Evolutionary conservation across 2,797 vertebrate species (phyloP).

Genomic region (Pangasius mekongensis): DNA sequence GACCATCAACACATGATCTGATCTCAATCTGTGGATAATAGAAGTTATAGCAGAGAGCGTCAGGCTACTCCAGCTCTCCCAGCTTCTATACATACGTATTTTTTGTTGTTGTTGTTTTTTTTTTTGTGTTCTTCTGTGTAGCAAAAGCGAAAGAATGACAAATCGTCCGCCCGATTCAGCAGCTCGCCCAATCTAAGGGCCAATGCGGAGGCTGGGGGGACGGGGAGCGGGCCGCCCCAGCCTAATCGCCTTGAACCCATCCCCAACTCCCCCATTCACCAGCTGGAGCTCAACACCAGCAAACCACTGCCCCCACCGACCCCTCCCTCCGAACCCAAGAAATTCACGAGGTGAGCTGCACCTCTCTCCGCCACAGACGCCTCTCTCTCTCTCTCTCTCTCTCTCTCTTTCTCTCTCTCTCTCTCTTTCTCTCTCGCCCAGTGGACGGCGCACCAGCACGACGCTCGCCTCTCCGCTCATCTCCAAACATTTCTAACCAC

Average conservation of each 20-base stretch:
- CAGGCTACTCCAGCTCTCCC: conserved; percentile 34
- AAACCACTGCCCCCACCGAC: conserved; percentile 95
- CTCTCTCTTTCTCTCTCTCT: conserved; percentile 22
- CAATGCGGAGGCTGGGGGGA: conserved; percentile 87
- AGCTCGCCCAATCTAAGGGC: conserved; percentile 95
- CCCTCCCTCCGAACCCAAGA: conserved; percentile 97
- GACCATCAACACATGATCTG: conserved; percentile 55
- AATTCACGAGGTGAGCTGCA: conserved; percentile 96
- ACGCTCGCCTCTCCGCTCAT: conserved; percentile 14
- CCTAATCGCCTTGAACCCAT: conserved; percentile 93
- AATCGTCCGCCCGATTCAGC: conserved; percentile 95
- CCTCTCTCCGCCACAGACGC: conserved; percentile 78
- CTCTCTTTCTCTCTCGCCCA: conserved; percentile 23
- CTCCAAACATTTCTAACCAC: conserved; percentile 47
- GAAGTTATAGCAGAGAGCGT: conserved; percentile 5
- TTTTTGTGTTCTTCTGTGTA: conserved; percentile 76
- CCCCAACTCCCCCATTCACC: conserved; percentile 96
- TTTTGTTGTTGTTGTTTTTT: conserved; percentile 59
- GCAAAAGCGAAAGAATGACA: conserved; percentile 99
- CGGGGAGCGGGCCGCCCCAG: conserved; percentile 76
- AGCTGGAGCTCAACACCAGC: conserved; percentile 96
- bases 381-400: conserved; percentile 35
- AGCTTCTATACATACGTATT: conserved; percentile 26
- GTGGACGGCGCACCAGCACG: conserved; percentile 41
- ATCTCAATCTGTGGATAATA: conserved; percentile 35